Base-by-base conservation (phyloP, 1,140 invertebrate species). In the Tetranychus urticae region DNA sequence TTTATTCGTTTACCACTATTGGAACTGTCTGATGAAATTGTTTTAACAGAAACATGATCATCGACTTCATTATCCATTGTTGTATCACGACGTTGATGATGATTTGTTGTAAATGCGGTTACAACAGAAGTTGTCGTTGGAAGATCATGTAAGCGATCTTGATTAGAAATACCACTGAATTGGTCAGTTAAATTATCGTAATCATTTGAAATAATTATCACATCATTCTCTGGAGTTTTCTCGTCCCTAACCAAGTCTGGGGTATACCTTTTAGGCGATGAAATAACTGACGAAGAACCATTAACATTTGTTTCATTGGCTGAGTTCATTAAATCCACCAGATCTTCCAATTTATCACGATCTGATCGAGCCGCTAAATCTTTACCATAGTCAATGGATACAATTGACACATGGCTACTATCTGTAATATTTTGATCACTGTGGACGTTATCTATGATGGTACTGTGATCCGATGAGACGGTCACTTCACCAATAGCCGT, bases 391-490 rank as follows among this genome's bases (percentile, higher is more conserved):
- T 67, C 86, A 1, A 90, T 85, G 6, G 84, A 86, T 37, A 90
- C 86, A 37, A 90, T 86, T 2, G 86, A 89, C 37, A 89, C 84
- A 69, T 90, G 85, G 71, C 84, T 88, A 63, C 82, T 85, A 70
- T 85, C 83, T 1, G 55, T 33, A 10, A 39, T 37, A 68, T 14
- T 34, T 45, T 65, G 59, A 48, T 35, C 35, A 52, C 64, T 52
- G 52, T 65, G 33, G 61, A 55, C 46, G 59, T 52, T 60, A 46
- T 65, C 63, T 47, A 66, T 60, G 14, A 61, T 61, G 39, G 65
- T 65, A 50, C 67, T 68, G 48, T 68, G 67, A 55, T 60, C 64
- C 13, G 67, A 66, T 39, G 64, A 66, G 12, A 68, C 63, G 10
- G 65, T 68, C 34, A 68, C 65, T 63, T 68, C 63, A 23, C 57